Conservation (phyloP, 2,797 vertebrate genomes). For the Cuculus canorus region DNA sequence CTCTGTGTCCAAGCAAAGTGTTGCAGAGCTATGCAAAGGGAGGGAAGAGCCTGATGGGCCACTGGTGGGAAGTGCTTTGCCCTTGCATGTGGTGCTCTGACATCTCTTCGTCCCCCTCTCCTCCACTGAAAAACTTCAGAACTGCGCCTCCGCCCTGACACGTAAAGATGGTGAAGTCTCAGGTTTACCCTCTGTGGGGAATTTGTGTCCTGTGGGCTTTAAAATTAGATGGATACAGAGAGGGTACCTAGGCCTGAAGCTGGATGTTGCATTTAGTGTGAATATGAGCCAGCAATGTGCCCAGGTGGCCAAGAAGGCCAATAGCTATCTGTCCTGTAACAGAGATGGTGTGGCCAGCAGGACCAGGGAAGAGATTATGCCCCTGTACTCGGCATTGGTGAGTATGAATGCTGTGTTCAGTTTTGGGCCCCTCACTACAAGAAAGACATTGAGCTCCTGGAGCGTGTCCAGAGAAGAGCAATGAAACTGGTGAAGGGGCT, state of each 20-base stretch:
- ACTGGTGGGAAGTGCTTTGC: neutral
- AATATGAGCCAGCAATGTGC: too few relatives aligned
- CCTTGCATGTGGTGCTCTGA: neutral
- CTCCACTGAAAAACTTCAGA: neutral
- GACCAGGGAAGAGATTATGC: too few relatives aligned
- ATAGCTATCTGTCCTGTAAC: too few relatives aligned
- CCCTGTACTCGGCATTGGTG: too few relatives aligned
- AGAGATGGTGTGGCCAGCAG: too few relatives aligned
- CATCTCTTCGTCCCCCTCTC: neutral
- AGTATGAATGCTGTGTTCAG: too few relatives aligned
- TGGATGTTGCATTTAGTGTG: neutral
- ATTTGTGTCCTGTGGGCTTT: neutral
- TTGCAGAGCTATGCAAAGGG: rapidly evolving
- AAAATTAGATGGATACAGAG: neutral
- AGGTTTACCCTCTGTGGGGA: neutral
- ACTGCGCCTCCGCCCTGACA: neutral
- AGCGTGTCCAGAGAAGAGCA: too few relatives aligned
- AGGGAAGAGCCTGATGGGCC: neutral
- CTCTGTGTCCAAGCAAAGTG: neutral
- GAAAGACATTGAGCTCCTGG: too few relatives aligned
- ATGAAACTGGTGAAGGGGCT: too few relatives aligned
- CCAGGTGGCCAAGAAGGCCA: too few relatives aligned
- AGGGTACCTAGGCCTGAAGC: neutral
- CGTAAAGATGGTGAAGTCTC: neutral
- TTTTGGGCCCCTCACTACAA: too few relatives aligned